Base-by-base conservation (phyloP, 2,888 invertebrate genomes). In the Patella depressa region DNA sequence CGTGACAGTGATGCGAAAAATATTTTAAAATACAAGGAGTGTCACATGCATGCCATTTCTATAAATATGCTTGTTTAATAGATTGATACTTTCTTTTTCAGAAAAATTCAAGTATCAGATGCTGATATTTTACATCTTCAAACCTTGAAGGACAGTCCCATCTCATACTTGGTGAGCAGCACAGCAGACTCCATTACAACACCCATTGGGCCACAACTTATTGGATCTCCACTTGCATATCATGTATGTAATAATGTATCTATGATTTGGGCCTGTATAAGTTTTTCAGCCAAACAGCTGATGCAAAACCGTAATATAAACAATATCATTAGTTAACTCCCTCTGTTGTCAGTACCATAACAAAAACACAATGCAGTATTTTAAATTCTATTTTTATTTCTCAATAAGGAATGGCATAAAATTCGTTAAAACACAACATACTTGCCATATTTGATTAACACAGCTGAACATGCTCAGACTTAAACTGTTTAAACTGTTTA, bases 401-500 rank as follows among this genome's bases (percentile, higher is more conserved):
- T 57, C 57, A 57, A 57, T 57, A 57, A 57, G n/a, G n/a, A 57
- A 57, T 57, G 57, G 57, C 57, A 57, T 57, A 57, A 57, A 57
- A n/a, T 57, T 57, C 15, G 57, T 57, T 57, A 57, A n/a, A 57
- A 57, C 14, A n/a, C 57, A 57, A 57, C 57, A 57, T 3, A 57
- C 57, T 4, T 12, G n/a, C 57, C 57, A 57, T 57, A 57, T 57
- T 57, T 57, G 57, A 57, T 57, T 57, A 57, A 57, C n/a, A n/a
- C 57, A 17, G 57, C 15, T n/a, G n/a, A 57, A 57, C 15, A 57
- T 4, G n/a, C 57, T 57, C 15, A 57, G 57, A 57, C n/a, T n/a
- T 3, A n/a, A n/a, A 57, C 15, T 17, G 14, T 57, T 57, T 57
- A n/a, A 17, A 57, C 14, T 17, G 15, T 57, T 57, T 57, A 14